Evolutionary conservation across 2,888 invertebrate species (phyloP).

Genomic region (Celastrina argiolus): DNA sequence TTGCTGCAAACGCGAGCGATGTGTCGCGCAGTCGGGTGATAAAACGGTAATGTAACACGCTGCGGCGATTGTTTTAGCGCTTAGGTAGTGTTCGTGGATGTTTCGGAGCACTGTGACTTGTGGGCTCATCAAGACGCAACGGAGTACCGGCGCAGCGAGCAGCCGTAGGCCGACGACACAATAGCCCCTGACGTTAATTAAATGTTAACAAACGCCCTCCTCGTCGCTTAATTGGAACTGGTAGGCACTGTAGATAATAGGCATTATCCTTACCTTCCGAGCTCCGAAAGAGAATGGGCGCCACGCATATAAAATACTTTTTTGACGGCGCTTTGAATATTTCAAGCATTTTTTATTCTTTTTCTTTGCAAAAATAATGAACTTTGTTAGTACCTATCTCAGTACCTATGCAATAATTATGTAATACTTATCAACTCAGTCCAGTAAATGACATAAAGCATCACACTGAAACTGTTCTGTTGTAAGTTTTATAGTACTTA

Average conservation of each 20-base stretch:
- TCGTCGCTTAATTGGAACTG: constrained; percentile 77
- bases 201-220: constrained; percentile 78
- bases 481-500: too few species aligned
- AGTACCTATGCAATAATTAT: too few species aligned
- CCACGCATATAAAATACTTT: constrained; percentile 61
- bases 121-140: constrained; percentile 55
- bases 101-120: constrained; percentile 56
- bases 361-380: neutral
- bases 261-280: constrained; percentile 75
- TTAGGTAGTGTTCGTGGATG: constrained; percentile 48
- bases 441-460: too few species aligned
- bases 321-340: constrained; percentile 14
- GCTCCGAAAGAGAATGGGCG: constrained; percentile 68
- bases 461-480: too few species aligned
- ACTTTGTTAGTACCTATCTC: too few species aligned
- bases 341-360: constrained; percentile 4
- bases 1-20: constrained; percentile 28
- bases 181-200: constrained; percentile 75
- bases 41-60: constrained; percentile 37
- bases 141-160: constrained; percentile 49
- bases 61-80: constrained; percentile 32
- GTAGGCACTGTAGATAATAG: too few species aligned
- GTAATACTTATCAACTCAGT: too few species aligned
- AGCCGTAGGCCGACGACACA: constrained; percentile 65
- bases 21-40: constrained; percentile 13